phyloP scores from a whole-genome alignment of 2,113 vertebrate genomes.

The Hippocampus barbouri region DNA sequence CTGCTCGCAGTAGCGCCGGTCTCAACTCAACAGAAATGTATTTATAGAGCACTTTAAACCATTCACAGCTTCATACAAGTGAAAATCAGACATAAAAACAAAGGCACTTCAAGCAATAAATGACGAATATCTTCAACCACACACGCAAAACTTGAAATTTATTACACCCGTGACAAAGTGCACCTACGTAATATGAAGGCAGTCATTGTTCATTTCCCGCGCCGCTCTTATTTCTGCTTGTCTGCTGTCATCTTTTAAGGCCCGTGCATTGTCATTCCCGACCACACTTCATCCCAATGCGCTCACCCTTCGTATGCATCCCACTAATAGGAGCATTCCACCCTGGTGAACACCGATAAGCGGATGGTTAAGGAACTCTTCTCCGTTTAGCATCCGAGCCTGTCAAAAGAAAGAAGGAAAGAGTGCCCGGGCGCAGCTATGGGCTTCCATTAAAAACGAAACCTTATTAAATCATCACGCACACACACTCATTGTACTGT shows the following conservation, averaged over 20 bases:
- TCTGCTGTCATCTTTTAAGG: conserved; percentile 50
- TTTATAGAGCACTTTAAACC: no score
- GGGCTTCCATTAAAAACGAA: conserved; percentile 12
- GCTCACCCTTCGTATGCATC: conserved; percentile 41
- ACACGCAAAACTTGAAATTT: neutral
- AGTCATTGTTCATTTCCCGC: conserved; percentile 52
- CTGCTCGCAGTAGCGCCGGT: no score
- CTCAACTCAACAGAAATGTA: no score
- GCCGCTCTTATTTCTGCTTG: conserved; percentile 14
- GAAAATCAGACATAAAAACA: no score
- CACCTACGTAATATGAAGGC: conserved; percentile 23
- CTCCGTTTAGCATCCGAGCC: conserved; percentile 33
- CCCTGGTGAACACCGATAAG: conserved; percentile 61
- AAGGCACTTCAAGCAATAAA: neutral
- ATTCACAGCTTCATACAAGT: no score
- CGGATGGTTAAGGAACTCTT: conserved; percentile 54
- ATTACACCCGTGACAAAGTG: neutral
- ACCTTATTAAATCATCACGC: conserved; percentile 15
- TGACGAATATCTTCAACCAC: no score
- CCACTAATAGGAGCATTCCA: conserved; percentile 54
- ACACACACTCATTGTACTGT: conserved; percentile 2
- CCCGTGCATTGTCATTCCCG: conserved; percentile 36
- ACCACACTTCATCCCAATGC: conserved; percentile 39
- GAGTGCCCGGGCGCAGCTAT: conserved; percentile 3
- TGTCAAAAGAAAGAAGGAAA: conserved; percentile 26